Evolutionary conservation across 2,888 invertebrate genomes (phyloP).

Genomic region (Cheilosia urbana): DNA sequence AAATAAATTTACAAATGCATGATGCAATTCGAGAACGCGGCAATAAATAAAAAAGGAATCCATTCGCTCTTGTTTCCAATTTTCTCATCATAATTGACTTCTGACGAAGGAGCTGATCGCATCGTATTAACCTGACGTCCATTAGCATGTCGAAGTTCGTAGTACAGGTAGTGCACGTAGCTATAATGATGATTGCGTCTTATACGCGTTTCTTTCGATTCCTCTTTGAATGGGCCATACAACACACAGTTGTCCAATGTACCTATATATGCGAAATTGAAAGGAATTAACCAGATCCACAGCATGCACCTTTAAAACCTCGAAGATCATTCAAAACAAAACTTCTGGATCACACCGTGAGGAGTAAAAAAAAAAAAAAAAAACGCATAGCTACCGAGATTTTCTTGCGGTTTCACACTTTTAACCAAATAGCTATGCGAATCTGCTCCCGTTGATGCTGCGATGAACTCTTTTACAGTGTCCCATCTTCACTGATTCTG

Average conservation of each 20-base stretch:
- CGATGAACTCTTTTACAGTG: constrained; percentile 36
- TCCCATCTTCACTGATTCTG: not conserved
- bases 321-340: constrained; percentile 57
- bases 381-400: constrained; percentile 81
- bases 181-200: constrained; percentile 75
- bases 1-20: not conserved
- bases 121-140: constrained; percentile 68
- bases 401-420: constrained; percentile 84
- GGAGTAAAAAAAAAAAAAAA: constrained; percentile 18
- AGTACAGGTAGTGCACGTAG: constrained; percentile 72
- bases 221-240: not conserved
- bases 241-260: not conserved
- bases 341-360: constrained; percentile 38
- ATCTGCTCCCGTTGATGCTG: constrained; percentile 67
- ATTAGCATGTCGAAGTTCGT: constrained; percentile 75
- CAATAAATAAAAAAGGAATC: constrained; percentile 22
- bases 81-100: constrained; percentile 75
- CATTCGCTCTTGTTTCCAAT: constrained; percentile 71
- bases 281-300: constrained; percentile 54
- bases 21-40: not conserved
- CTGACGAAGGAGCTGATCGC: constrained; percentile 69
- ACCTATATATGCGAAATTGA: constrained; percentile 63
- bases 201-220: constrained; percentile 68
- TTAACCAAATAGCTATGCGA: constrained; percentile 75
- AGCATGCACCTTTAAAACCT: constrained; percentile 22